Base-by-base conservation (phyloP, 2,888 invertebrate genomes). In the Microplitis manilae region DNA sequence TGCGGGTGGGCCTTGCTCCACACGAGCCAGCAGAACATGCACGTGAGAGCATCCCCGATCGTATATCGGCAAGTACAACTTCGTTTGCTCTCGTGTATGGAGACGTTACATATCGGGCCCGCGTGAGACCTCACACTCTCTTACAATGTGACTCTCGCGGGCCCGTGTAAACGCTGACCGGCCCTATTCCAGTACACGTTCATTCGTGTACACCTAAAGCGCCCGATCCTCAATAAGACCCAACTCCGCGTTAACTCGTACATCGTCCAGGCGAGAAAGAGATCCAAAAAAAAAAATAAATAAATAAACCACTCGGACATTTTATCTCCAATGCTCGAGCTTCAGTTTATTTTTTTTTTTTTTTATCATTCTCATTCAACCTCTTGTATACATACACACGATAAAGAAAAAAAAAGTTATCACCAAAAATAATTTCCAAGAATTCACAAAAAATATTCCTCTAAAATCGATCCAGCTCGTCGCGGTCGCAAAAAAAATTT, bases 11-110 rank as follows among this genome's bases (percentile, higher is more conserved):
- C 89, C 81, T 82, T 85, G 84, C 81, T 65, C 39, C 67, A 67
- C 73, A 69, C 71, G 69, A 76, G 68, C 74, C 13, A 50, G 50
- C 13, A 50, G 20, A 73, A 30, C 71, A 75, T 40, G 64, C 73
- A 61, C 85, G 83, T 84, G 83, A 83, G 83, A 81, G 81, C 82
- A 81, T 84, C 83, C 79, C 82, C 86, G 88, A 88, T 88, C 87
- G 86, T 87, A 87, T 86, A 88, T 88, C 87, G 87, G 86, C 86
- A 84, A 85, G 85, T 87, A 88, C 88, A 86, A 86, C 87, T 87
- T 87, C 86, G 85, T 87, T 85, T 82, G 77, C 80, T 82, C 81
- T 30, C 30, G 30, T 13, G 83, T 86, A 88, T 88, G 88, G 87
- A 89, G 88, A 89, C 87, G 88, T 89, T 87, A 87, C 83, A 81